Base-by-base conservation (phyloP, 1,140 invertebrate genomes). In the Drosophila sp. region DNA sequence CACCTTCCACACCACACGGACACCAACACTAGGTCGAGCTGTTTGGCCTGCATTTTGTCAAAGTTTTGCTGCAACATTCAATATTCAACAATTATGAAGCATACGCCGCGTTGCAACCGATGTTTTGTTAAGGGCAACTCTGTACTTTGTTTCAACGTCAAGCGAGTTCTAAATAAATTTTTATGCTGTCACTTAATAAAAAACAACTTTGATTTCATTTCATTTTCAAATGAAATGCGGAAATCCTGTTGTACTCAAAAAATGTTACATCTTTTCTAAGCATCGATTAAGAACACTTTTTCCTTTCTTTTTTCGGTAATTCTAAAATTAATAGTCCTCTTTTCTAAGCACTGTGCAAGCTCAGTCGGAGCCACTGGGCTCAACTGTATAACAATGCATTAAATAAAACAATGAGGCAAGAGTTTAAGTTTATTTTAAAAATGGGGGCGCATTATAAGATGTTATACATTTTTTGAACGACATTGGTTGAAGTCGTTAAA, bases 31-130 rank as follows among this genome's bases (percentile, higher is more conserved):
- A 53, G 13, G 43, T 3, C 14, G n/a, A 41, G 46, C 21, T 41
- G 21, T 61, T 25, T 61, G 56, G 45, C 41, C 45, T 50, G 53
- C 34, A 67, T 41, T 67, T 59, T 61, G 45, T 32, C 53, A 67
- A 61, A 69, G 48, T 69, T 69, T 51, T 50, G 4, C 53, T 13
- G 41, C 41, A 40, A 32, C 51, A 54, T 27, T 40, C 63, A 40
- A 32, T 41, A 54, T 27, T 40, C 63, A 56, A 48, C 43, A 59
- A 69, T 46, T 70, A 62, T 62, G 4, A 62, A 54, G 40, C 50
- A 62, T 62, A 69, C 65, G 57, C 65, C 57, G 38, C 27, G 58
- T 29, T 43, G 40, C 14, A n/a, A 36, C 9, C 34, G 1, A 36
- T 11, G 8, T n/a, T 3, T 3, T 3, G 34, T n/a, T n/a, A n/a